Conservation (phyloP, 2,113 vertebrate species). For the Thunnus maccoyii region DNA sequence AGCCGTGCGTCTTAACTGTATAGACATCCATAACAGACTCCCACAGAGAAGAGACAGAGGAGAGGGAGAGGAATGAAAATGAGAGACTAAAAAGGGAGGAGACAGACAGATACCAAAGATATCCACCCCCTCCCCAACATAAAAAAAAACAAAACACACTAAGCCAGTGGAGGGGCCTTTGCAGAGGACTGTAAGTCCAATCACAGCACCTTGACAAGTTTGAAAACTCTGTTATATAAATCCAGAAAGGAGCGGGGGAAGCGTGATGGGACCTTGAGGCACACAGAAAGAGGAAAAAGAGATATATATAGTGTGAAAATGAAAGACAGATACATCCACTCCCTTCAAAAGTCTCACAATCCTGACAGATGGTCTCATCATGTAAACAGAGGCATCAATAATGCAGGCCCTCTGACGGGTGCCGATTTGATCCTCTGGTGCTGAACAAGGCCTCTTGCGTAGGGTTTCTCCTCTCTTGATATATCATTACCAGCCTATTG, state of each 20-base stretch:
- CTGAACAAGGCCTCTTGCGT: slow-evolving; percentile 39
- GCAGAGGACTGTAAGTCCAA: slow-evolving; percentile 50
- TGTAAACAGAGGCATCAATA: slow-evolving; percentile 81
- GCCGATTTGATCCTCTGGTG: slow-evolving; percentile 60
- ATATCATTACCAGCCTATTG: slow-evolving; percentile 54
- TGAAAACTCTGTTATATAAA: slow-evolving; percentile 64
- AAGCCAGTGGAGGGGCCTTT: slow-evolving; percentile 22
- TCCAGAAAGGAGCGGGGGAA: neutral
- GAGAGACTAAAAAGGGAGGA: slow-evolving; percentile 25
- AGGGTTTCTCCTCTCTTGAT: slow-evolving; percentile 42
- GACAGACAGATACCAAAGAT: slow-evolving; percentile 3
- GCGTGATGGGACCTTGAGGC: slow-evolving; percentile 24
- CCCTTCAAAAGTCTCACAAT: slow-evolving; percentile 46
- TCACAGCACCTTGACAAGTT: slow-evolving; percentile 62
- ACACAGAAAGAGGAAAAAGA: slow-evolving; percentile 16
- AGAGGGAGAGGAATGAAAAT: slow-evolving; percentile 31
- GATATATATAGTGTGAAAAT: slow-evolving; percentile 25
- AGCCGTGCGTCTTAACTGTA: slow-evolving; percentile 48
- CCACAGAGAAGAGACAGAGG: slow-evolving; percentile 36
- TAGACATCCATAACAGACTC: slow-evolving; percentile 56
- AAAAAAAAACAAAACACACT: neutral
- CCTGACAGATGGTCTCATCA: slow-evolving; percentile 67
- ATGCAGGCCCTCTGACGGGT: slow-evolving; percentile 66
- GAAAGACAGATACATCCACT: slow-evolving; percentile 30
- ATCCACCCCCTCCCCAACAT: too few relatives aligned